These are phyloP conservation scores for Orchestia grillus DNA, from an alignment of 1,140 invertebrate genomes.

Conservation along the genomic window DNA sequence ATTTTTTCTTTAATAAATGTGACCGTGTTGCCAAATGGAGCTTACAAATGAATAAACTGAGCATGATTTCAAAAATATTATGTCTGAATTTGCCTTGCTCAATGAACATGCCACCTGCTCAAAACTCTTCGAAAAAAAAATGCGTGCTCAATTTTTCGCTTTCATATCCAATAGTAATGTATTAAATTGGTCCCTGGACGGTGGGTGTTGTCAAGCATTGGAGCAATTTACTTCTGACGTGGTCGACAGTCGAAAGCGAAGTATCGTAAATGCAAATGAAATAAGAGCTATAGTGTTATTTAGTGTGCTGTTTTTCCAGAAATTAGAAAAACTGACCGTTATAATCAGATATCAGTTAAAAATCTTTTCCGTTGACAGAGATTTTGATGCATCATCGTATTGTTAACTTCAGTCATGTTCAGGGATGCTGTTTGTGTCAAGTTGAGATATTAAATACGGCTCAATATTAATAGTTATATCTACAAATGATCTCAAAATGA, in stretches of 20 bases:
- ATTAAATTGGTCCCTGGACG: background rate
- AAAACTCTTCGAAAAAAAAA: background rate
- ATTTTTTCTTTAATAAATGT: background rate
- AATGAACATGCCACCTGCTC: background rate
- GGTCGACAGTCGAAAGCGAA: background rate
- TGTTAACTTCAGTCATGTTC: background rate
- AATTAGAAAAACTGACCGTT: too few relatives aligned
- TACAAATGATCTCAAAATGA: background rate
- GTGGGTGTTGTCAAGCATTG: background rate
- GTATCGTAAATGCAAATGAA: background rate
- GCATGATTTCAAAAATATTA: background rate
- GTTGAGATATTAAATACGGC: background rate
- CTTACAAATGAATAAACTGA: background rate
- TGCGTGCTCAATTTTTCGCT: background rate
- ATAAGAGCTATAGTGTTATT: too few relatives aligned
- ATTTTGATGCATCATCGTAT: background rate
- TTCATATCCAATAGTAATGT: background rate
- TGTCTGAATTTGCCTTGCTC: background rate
- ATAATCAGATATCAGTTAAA: too few relatives aligned
- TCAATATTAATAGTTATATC: background rate
- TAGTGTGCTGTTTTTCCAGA: too few relatives aligned
- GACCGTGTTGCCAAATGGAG: background rate
- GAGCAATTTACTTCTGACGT: background rate
- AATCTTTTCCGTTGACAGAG: background rate
- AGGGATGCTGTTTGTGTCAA: background rate